Evolutionary conservation across 1,140 invertebrate species (phyloP).

Genomic region (Zaprionus africanus): DNA sequence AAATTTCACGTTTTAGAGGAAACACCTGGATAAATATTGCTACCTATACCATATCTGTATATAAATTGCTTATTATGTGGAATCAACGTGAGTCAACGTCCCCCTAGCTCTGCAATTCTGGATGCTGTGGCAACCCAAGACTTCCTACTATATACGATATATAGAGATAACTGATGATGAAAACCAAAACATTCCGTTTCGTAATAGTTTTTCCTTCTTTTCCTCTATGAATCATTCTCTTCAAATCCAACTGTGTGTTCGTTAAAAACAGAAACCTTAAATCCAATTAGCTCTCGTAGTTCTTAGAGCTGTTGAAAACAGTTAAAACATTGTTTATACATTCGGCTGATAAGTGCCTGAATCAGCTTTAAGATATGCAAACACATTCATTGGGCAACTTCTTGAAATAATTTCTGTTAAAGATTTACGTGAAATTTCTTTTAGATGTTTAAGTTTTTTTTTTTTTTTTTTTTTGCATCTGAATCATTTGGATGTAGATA

Average conservation of each 20-base stretch:
- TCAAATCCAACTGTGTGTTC: neutral
- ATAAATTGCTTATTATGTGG: conserved; percentile 35
- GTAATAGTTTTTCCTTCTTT: neutral
- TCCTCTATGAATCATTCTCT: neutral
- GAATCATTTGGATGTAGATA: neutral
- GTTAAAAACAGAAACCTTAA: neutral
- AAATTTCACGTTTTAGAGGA: conserved; percentile 60
- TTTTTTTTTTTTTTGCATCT: neutral
- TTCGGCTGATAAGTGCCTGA: too few relatives aligned
- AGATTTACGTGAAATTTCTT: neutral
- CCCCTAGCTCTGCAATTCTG: conserved; percentile 27
- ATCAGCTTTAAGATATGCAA: too few relatives aligned
- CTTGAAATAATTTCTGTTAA: neutral
- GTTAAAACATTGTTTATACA: too few relatives aligned
- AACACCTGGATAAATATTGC: conserved; percentile 70
- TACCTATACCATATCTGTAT: conserved; percentile 28
- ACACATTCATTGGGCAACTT: too few relatives aligned
- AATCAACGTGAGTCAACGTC: conserved; percentile 46
- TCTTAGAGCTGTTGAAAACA: too few relatives aligned
- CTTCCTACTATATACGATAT: neutral
- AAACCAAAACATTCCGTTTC: neutral
- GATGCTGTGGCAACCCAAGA: neutral
- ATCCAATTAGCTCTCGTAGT: neutral
- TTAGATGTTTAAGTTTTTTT: neutral
- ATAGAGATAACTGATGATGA: too few relatives aligned